A percentile compares a stretch with the other conserved stretches of the same genome.
These are phyloP conservation scores for Prosapia bicincta DNA, from an alignment of 2,888 invertebrate species.

Conservation along the genomic window DNA sequence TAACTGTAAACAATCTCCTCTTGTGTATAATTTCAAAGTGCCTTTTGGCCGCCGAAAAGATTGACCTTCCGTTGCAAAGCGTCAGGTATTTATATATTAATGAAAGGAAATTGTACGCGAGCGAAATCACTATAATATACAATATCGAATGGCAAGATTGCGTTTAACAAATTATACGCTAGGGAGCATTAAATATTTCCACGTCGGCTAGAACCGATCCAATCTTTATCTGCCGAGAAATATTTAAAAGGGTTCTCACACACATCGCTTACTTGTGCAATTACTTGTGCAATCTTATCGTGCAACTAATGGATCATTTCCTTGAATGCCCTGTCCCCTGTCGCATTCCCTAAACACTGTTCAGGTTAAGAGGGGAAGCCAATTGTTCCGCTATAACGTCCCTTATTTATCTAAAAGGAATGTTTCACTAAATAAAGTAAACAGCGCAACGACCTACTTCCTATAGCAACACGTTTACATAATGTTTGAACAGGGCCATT, in stretches of 20 bases:
- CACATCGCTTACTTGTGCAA: neutral
- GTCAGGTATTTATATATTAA: neutral
- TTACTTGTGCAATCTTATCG: neutral
- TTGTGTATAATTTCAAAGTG: neutral
- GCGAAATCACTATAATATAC: constrained; percentile 2
- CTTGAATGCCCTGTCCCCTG: neutral
- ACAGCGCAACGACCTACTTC: too few species aligned
- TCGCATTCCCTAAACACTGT: neutral
- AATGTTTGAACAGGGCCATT: too few species aligned
- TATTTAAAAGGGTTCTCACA: neutral
- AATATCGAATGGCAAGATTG: neutral
- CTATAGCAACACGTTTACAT: too few species aligned
- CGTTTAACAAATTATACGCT: neutral
- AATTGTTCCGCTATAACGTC: too few species aligned
- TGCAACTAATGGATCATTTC: neutral
- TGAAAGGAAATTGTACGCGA: neutral
- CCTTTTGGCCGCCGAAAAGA: neutral
- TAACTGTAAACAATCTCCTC: neutral
- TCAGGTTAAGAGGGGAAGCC: neutral
- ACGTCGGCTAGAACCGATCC: neutral
- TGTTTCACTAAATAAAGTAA: too few species aligned
- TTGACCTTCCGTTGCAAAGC: neutral
- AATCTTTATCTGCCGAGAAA: neutral
- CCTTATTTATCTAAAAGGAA: too few species aligned
- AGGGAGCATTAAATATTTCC: neutral